Evolutionary conservation across 2,888 invertebrate species (phyloP), one percentile per base, ranked within the genome.

Genomic region (Melieria omissa): DNA sequence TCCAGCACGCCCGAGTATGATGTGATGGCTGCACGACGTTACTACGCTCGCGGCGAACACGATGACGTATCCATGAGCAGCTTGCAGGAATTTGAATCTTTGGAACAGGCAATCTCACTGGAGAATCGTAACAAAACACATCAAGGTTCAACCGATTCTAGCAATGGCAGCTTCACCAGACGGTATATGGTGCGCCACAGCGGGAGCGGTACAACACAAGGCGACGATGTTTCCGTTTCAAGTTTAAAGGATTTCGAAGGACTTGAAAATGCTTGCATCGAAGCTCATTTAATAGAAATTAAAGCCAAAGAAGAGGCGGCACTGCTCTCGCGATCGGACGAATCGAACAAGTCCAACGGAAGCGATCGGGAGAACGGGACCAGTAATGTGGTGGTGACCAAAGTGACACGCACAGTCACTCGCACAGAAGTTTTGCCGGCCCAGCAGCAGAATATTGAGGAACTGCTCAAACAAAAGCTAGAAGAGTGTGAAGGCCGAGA

Each of bases 1-100:
- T 95, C 96, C 7, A 97, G 96, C 80, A 94, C 97, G 1, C 97
- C 97, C 0, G 97, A 97, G 82, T 96, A 94, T 79, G 96, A 96
- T 86, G 92, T 94, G 78, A 87, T 95, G 72, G 92, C 94, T 67
- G 92, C 94, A n/a, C 91, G 93, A 81, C 93, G 93, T 81, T 94
- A 93, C 85, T 93, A 95, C 81, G 91, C 93, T 4, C 92, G 92
- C 77, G 81, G 82, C 8, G 96, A 97, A 78, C 94, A 95, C 82
- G 97, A 98, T 83, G 96, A 97, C 83, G 90, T 96, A 57, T 97
- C 97, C 0, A 92, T 97, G 86, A 95, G 93, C 76, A 97, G 97
- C 6, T 89, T 98, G 73, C 96, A 96, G 86, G 98, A 98, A 85
- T 98, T 98, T 88, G 98, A 98, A 88, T 93, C 93, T 75, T 88